A percentile compares a stretch with the other conserved stretches of the same genome.
phyloP scores from a whole-genome alignment of 1,140 invertebrate species.

The Temnothorax curvispinosus region DNA sequence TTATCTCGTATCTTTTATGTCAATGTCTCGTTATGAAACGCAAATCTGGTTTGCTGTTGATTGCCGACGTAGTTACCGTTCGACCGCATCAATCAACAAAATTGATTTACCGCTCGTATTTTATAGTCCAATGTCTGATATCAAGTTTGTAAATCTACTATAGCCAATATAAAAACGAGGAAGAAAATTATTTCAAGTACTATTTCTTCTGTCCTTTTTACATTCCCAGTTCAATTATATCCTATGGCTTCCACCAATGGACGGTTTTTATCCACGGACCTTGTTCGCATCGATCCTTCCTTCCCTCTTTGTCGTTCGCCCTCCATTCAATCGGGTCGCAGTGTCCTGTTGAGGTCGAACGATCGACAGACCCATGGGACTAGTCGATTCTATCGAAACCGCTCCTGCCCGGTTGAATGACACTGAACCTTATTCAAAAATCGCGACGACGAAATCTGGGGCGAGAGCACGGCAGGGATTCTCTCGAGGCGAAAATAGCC shows the following conservation, averaged over 20 bases:
- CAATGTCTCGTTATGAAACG: conserved; percentile 34
- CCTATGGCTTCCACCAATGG: background rate
- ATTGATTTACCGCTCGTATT: background rate
- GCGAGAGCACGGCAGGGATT: conserved; percentile 3
- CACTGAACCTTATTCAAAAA: conserved; percentile 57
- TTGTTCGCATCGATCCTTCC: conserved; percentile 23
- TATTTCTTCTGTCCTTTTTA: background rate
- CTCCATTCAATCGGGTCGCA: conserved; percentile 45
- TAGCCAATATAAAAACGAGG: background rate
- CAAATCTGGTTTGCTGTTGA: conserved; percentile 22
- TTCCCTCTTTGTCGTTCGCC: conserved; percentile 22
- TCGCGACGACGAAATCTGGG: conserved; percentile 33
- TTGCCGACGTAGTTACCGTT: background rate
- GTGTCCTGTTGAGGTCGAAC: conserved; percentile 15
- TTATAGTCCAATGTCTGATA: background rate
- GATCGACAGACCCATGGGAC: conserved; percentile 28
- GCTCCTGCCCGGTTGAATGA: conserved; percentile 26
- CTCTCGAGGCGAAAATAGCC: conserved; percentile 17
- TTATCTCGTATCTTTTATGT: conserved; percentile 29
- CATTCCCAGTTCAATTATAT: background rate
- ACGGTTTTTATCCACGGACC: background rate
- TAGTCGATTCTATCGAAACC: conserved; percentile 40
- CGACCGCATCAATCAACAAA: background rate
- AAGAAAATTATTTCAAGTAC: background rate
- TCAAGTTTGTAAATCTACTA: background rate